Evolutionary conservation across 2,797 vertebrate genomes (phyloP).

Genomic region (Lagodon rhomboides): DNA sequence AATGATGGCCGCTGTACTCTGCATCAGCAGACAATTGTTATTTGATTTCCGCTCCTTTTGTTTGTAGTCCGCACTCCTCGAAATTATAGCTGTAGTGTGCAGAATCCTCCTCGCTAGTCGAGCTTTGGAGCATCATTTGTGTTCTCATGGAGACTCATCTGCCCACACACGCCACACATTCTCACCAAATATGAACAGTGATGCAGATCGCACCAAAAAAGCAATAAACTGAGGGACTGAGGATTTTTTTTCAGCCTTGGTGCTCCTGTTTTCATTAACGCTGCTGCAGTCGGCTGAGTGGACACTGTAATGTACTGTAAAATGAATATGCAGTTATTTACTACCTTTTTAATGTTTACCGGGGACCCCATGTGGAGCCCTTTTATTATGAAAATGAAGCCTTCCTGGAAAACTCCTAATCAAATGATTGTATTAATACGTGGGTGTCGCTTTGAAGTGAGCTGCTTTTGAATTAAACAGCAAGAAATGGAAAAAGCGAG

Average conservation of each 20-base stretch:
- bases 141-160: conserved; percentile 32
- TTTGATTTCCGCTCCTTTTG: conserved; percentile 52
- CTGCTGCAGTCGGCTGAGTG: background rate
- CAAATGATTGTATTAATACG: conserved; percentile 48
- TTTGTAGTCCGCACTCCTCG: conserved; percentile 16
- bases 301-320: background rate
- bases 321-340: conserved; percentile 20
- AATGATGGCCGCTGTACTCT: conserved; percentile 25
- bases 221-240: background rate
- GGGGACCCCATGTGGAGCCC: conserved; percentile 2
- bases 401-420: conserved; percentile 38
- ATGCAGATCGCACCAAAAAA: conserved; percentile 28
- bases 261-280: conserved; percentile 5
- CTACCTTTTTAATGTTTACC: conserved; percentile 29
- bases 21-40: conserved; percentile 25
- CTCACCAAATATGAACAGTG: conserved; percentile 35
- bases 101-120: conserved; percentile 30
- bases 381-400: conserved; percentile 43
- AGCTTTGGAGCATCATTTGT: conserved; percentile 43
- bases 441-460: conserved; percentile 53
- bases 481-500: conserved; percentile 32
- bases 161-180: conserved; percentile 49
- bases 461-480: conserved; percentile 37
- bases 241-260: background rate
- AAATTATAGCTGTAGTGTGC: conserved; percentile 44